Conservation (phyloP, 2,888 invertebrate genomes). For the Plagodis pulveraria region DNA sequence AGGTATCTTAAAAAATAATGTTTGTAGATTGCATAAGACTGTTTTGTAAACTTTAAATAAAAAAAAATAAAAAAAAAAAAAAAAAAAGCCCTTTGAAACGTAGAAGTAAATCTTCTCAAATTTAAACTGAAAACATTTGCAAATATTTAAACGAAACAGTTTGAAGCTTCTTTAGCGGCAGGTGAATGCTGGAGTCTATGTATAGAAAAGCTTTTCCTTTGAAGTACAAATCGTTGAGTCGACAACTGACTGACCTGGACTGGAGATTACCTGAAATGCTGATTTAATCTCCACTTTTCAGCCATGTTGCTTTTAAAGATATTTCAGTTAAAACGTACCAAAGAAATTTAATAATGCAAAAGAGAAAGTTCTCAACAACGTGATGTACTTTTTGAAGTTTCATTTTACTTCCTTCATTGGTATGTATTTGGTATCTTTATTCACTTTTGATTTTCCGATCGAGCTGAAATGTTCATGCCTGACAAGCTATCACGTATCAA, state of each 20-base stretch:
- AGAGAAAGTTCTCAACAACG: neutral
- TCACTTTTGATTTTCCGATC: no score
- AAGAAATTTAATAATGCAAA: neutral
- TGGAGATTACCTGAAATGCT: slow-evolving; percentile 2
- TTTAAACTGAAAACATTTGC: slow-evolving; percentile 13
- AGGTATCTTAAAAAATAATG: no score
- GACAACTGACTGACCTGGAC: slow-evolving; percentile 59
- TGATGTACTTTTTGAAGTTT: no score
- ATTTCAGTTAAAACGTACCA: neutral
- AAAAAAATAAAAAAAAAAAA: no score
- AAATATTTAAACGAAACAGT: slow-evolving; percentile 46
- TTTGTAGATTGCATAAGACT: no score
- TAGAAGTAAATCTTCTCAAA: no score
- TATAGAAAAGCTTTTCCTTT: slow-evolving; percentile 46
- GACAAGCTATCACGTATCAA: no score
- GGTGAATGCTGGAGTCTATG: slow-evolving; percentile 44
- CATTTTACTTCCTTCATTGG: no score
- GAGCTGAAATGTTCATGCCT: no score
- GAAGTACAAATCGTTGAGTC: slow-evolving; percentile 46
- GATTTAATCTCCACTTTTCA: slow-evolving; percentile 10
- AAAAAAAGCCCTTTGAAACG: no score
- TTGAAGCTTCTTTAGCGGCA: slow-evolving; percentile 13
- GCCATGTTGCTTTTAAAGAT: neutral
- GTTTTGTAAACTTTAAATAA: no score
- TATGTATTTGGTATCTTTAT: no score